A percentile compares a stretch with the other conserved stretches of the same genome.
phyloP scores from a whole-genome alignment of 2,113 vertebrate species.

The Nanger granti region DNA sequence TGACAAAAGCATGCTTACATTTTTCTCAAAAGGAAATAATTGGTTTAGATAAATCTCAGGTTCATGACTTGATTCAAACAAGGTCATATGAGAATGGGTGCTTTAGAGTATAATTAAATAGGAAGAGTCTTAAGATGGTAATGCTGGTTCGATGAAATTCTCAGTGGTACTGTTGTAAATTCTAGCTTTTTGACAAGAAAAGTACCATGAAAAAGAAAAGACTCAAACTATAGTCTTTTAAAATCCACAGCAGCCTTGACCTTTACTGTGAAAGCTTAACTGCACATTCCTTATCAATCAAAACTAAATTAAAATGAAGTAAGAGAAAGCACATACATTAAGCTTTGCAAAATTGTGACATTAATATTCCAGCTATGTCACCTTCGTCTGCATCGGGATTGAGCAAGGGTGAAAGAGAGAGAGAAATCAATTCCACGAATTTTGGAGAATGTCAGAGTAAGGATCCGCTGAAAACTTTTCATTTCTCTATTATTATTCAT shows the following conservation, averaged over 20 bases:
- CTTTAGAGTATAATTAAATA: neutral
- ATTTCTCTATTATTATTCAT: conserved; percentile 69
- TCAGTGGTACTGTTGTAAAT: neutral
- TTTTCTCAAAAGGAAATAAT: neutral
- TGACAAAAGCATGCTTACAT: neutral
- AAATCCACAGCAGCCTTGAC: conserved; percentile 49
- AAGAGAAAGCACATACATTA: conserved; percentile 70
- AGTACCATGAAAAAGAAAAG: neutral
- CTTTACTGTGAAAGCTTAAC: conserved; percentile 69
- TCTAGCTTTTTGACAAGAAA: conserved; percentile 38
- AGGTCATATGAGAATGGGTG: neutral
- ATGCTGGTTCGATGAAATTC: neutral
- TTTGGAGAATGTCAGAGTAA: conserved; percentile 89
- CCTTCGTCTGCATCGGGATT: conserved; percentile 85
- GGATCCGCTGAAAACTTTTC: conserved; percentile 66
- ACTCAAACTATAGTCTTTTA: neutral
- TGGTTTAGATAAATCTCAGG: neutral
- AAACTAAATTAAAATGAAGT: conserved; percentile 67
- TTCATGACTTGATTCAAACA: conserved; percentile 20
- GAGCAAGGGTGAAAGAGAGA: conserved; percentile 86
- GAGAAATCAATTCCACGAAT: conserved; percentile 84
- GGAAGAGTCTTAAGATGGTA: neutral
- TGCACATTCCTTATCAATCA: conserved; percentile 52
- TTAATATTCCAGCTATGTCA: conserved; percentile 87
- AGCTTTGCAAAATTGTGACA: conserved; percentile 82